Evolutionary conservation across 2,888 invertebrate genomes (phyloP).

Genomic region (Agelastica alni): DNA sequence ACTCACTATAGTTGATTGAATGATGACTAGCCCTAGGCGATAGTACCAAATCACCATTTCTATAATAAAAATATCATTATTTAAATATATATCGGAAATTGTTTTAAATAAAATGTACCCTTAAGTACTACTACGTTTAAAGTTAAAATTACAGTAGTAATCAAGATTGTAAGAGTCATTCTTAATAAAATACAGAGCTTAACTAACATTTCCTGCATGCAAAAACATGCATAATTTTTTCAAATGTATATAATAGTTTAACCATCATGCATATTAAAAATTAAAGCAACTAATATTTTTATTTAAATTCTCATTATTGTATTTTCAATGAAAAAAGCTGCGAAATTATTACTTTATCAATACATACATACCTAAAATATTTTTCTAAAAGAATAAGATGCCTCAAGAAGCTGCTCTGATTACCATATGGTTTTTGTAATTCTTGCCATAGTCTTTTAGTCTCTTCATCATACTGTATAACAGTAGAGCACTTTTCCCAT

Average conservation of each 20-base stretch:
- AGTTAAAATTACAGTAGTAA: neutral
- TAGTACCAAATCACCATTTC: slow-evolving; percentile 77
- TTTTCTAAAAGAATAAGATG: slow-evolving; percentile 82
- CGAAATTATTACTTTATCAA: no score
- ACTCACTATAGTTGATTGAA: slow-evolving; percentile 78
- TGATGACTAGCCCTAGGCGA: slow-evolving; percentile 74
- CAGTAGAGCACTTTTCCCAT: slow-evolving; percentile 80
- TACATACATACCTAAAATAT: slow-evolving; percentile 66
- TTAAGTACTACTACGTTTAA: no score
- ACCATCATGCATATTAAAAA: no score
- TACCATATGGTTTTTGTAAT: slow-evolving; percentile 83
- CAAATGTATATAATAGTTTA: no score
- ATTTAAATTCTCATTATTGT: no score
- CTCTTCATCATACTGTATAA: slow-evolving; percentile 81
- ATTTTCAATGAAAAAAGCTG: no score
- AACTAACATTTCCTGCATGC: slow-evolving; percentile 1
- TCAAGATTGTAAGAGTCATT: neutral
- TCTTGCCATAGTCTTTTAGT: slow-evolving; percentile 79
- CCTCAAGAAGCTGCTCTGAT: slow-evolving; percentile 82
- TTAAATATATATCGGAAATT: no score
- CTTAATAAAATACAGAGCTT: slow-evolving; percentile 24
- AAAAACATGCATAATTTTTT: no score
- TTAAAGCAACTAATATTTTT: no score
- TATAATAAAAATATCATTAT: slow-evolving; percentile 35
- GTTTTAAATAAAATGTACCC: no score